Percentiles rank a stretch among this genome's conserved stretches.
These are phyloP conservation scores for Folsomia candida DNA, from an alignment of 2,888 invertebrate species.

Conservation along the genomic window DNA sequence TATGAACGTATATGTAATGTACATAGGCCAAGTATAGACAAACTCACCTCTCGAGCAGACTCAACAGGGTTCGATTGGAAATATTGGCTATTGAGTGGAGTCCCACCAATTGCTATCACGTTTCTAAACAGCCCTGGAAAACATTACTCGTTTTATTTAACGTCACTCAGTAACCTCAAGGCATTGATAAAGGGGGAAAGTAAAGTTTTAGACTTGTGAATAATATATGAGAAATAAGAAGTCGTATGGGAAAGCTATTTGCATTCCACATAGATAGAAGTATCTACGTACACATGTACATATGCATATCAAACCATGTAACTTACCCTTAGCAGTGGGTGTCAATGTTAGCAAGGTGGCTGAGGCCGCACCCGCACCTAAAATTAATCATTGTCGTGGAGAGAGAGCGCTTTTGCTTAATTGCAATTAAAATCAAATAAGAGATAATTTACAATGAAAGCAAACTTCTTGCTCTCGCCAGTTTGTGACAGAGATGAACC, in stretches of 20 bases:
- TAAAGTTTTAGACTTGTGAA: no score
- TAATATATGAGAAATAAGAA: no score
- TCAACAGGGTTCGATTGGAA: conserved; percentile 50
- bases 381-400: not conserved
- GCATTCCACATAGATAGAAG: not conserved
- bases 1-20: no score
- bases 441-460: not conserved
- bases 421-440: not conserved
- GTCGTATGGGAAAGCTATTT: no score
- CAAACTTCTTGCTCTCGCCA: conserved; percentile 22
- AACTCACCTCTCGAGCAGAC: conserved; percentile 50
- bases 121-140: conserved; percentile 49
- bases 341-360: conserved; percentile 49
- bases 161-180: no score
- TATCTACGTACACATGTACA: not conserved
- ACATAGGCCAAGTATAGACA: no score
- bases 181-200: no score
- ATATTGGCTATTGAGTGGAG: conserved; percentile 50
- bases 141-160: no score
- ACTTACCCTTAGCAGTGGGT: conserved; percentile 47
- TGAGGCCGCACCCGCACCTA: conserved; percentile 48
- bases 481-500: conserved; percentile 21
- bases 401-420: no score
- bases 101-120: conserved; percentile 50
- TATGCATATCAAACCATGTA: not conserved